phyloP scores from a whole-genome alignment of 2,797 vertebrate species.

The Anolis apletophallus region DNA sequence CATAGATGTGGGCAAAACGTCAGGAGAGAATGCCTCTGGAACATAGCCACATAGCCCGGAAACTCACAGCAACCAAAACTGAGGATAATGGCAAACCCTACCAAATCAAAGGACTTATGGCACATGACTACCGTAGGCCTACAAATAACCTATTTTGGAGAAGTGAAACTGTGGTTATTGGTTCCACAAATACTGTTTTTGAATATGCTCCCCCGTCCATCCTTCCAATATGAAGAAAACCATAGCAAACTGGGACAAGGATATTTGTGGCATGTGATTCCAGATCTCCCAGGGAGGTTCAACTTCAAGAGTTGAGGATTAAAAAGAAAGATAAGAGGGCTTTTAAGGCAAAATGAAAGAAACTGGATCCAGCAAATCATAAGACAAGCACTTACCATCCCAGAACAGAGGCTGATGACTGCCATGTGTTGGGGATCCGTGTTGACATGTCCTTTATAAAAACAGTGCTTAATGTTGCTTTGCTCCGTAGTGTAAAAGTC shows the following conservation, averaged over 20 bases:
- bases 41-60: too few relatives aligned
- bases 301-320: background rate
- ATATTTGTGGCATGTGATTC: background rate
- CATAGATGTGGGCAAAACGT: too few relatives aligned
- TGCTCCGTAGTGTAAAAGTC: constrained; percentile 83
- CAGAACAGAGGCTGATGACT: constrained; percentile 97
- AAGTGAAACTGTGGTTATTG: too few relatives aligned
- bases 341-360: background rate
- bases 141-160: too few relatives aligned
- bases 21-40: too few relatives aligned
- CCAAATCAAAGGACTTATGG: too few relatives aligned
- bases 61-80: too few relatives aligned
- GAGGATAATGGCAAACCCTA: too few relatives aligned
- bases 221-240: background rate
- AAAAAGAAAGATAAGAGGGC: background rate
- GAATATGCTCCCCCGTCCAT: constrained; percentile 7
- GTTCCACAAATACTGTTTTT: background rate
- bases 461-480: constrained; percentile 92
- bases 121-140: too few relatives aligned
- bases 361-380: background rate
- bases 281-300: background rate
- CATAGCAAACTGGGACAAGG: background rate
- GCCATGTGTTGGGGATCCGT: constrained; percentile 88
- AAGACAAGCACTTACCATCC: constrained; percentile 89
- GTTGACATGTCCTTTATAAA: constrained; percentile 96